Conservation (phyloP, 2,888 invertebrate genomes). For the Plagiodera versicolora region DNA sequence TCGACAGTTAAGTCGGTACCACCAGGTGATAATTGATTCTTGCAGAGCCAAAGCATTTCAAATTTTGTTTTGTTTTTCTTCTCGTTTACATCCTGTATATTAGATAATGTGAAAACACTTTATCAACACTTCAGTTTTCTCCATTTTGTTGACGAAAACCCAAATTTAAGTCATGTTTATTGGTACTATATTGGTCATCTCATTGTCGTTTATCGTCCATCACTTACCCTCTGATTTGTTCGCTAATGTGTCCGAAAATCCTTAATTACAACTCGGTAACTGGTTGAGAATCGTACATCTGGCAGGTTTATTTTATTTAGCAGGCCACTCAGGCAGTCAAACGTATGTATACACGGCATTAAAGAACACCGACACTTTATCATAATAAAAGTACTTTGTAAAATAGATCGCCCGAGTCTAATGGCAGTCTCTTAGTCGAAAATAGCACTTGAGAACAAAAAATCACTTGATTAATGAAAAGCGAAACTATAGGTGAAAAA, state of each 20-base stretch:
- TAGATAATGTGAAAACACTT: no score
- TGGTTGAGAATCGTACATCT: slow-evolving; percentile 33
- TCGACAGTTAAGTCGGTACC: no score
- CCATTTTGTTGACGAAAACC: not conserved
- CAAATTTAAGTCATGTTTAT: not conserved
- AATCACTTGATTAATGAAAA: not conserved
- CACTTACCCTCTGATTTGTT: slow-evolving; percentile 30
- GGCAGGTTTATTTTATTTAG: slow-evolving; percentile 35
- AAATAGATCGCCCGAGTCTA: slow-evolving; percentile 34
- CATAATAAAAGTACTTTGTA: slow-evolving; percentile 35
- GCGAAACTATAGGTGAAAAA: no score
- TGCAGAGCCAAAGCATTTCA: no score
- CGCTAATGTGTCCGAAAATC: slow-evolving; percentile 29
- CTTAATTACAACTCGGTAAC: slow-evolving; percentile 31
- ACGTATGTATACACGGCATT: slow-evolving; percentile 25
- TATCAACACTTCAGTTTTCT: not conserved
- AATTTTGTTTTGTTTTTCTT: no score
- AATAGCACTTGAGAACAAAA: slow-evolving; percentile 16
- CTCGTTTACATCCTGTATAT: no score
- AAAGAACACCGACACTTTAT: slow-evolving; percentile 35
- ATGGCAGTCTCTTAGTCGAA: slow-evolving; percentile 28
- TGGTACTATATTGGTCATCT: not conserved
- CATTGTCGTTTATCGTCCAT: slow-evolving; percentile 1
- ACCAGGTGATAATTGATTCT: no score
- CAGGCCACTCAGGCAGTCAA: slow-evolving; percentile 28